phyloP scores from a whole-genome alignment of 92 coral and sea anemone species.

The Porites evermanni region DNA sequence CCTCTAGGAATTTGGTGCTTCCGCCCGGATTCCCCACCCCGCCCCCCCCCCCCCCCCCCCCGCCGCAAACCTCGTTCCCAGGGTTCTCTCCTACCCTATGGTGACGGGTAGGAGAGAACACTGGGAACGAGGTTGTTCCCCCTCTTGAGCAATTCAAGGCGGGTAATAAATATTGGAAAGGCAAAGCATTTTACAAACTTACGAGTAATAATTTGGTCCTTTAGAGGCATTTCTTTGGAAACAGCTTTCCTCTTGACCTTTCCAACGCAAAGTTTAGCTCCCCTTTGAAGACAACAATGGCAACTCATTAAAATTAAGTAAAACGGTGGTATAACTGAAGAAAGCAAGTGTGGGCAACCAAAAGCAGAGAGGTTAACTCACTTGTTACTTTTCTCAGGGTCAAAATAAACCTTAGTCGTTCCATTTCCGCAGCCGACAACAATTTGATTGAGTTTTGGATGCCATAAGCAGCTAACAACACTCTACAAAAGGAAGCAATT shows the following conservation, averaged over 20 bases:
- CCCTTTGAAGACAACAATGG: slow-evolving; percentile 59
- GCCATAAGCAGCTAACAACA: slow-evolving; percentile 96
- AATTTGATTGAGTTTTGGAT: slow-evolving; percentile 90
- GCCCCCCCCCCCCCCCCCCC: too few relatives aligned
- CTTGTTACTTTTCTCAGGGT: slow-evolving; percentile 94
- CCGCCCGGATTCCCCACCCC: too few relatives aligned
- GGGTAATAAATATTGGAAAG: too few relatives aligned
- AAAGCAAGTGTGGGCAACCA: not conserved
- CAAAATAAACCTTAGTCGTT: slow-evolving; percentile 87
- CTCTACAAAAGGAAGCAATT: slow-evolving; percentile 60
- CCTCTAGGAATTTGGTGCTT: too few relatives aligned
- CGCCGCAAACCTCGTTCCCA: too few relatives aligned
- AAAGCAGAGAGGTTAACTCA: slow-evolving; percentile 32
- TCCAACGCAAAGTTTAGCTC: slow-evolving; percentile 96
- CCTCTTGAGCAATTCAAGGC: too few relatives aligned
- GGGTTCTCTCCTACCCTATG: too few relatives aligned
- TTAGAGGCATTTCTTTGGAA: slow-evolving; percentile 87
- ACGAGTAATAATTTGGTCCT: slow-evolving; percentile 97
- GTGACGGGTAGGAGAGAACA: too few relatives aligned
- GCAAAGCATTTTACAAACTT: slow-evolving; percentile 21
- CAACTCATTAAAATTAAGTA: not conserved
- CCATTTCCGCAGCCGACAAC: slow-evolving; percentile 90
- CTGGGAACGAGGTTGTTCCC: too few relatives aligned
- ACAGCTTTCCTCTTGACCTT: slow-evolving; percentile 81
- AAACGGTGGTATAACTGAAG: not conserved